Evolutionary conservation across 2,113 vertebrate genomes (phyloP), one percentile per base, ranked within the genome.

Genomic region (Pseudorectes ferrugineus): DNA sequence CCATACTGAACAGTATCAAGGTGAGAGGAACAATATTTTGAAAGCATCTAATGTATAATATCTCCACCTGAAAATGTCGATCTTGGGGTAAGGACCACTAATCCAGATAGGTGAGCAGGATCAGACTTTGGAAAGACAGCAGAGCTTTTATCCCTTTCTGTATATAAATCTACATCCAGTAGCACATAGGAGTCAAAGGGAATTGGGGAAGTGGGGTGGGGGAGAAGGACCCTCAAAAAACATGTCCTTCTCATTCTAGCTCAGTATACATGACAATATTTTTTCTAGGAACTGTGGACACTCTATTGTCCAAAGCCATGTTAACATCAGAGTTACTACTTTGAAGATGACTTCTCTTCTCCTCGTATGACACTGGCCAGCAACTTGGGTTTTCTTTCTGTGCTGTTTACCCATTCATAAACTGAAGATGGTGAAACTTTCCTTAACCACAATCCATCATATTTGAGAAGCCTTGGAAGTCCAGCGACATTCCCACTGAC

Each of bases 141-240:
- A 3, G 58, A 67, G 7, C 9, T 85, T 92, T 85, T 45, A 33
- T 63, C 3, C 20, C 18, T 40, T 46, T 85, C 35, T 6, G 0
- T 46, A 20, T 21, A 28, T 25, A 62, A 43, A 31, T 51, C 45
- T 45, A 38, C 17, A 42, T 59, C 23, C 26, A 61, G 12, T 51
- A 84, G 10, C 22, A 63, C 33, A 35, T 20, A 42, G 10, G 20
- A 85, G 20, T 36, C 31, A 59, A 38, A 38, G 7, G 11, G 23
- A 6, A 14, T 18, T 2, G 6, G 9, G 21, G 8, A 18, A 45
- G 20, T 8, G 8, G 4, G 1, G 8, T 65, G 22, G 6, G 3
- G 10, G 11, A 82, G 61, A 90, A 58, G 8, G 26, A 66, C 10
- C 8, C 5, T 54, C 67, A 33, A 48, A 51, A 48, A 65, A 28